Evolutionary conservation across 1,140 invertebrate species (phyloP), one percentile per base, ranked within the genome.

Genomic region (Megalopta genalis): DNA sequence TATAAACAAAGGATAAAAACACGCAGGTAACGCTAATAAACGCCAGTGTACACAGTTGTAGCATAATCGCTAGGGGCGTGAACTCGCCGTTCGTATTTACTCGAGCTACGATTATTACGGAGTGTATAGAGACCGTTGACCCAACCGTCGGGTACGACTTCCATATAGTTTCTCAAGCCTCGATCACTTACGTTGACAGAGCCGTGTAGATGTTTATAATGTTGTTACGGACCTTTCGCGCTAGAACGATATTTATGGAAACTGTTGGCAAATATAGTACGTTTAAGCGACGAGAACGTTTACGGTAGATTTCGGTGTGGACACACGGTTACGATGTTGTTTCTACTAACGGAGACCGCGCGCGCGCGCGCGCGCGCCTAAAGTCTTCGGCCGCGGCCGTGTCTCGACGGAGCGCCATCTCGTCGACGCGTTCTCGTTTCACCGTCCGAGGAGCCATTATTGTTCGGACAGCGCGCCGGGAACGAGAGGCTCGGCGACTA

Each of bases 141-240:
- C 25, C 59, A 32, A 0, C 49, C 42, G 3, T 52, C 49, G n/a
- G 32, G 59, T 64, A 77, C 76, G 23, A 72, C 68, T 72, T 72
- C 68, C 68, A 77, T 77, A 77, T 77, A 72, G 76, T 77, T 72
- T 77, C 68, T 77, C 76, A 62, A 57, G 57, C 59, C 60, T 62
- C 32, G n/a, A n/a, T 70, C 52, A 67, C 64, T 66, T 76, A 64
- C 37, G 76, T 78, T 78, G 76, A 78, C 37, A 64, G 49, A 52
- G 60, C 46, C 60, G 23, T 78, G 37, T 60, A 78, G 60, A 72
- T 78, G 12, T 78, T 78, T 78, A 78, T 72, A 32, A 21, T 64
- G 52, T 78, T 78, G 76, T 78, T 78, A 60, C 46, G n/a, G 21
- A 72, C 10, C 23, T 49, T 62, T 69, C 39, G 66, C 69, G 68